These are phyloP conservation scores for Vesta saturnalis DNA, from an alignment of 2,888 invertebrate species.

Conservation along the genomic window DNA sequence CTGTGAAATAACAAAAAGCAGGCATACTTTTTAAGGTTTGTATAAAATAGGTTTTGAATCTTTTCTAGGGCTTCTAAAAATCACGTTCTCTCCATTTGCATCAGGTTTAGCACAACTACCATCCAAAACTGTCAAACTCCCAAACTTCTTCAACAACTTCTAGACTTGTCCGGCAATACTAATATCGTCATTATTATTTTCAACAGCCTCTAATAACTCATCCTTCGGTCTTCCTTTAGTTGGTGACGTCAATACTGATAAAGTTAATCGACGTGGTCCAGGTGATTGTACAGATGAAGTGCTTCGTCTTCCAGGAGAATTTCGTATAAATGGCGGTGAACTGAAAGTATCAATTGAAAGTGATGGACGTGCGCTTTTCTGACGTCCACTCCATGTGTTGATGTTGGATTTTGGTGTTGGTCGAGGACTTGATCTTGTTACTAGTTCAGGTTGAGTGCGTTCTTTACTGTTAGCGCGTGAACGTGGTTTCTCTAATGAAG, in stretches of 20 bases:
- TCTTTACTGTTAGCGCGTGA: constrained; percentile 63
- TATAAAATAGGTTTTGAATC: constrained; percentile 60
- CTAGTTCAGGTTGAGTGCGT: constrained; percentile 57
- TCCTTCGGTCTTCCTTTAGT: constrained; percentile 73
- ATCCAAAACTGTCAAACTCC: constrained; percentile 68
- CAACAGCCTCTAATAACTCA: constrained; percentile 77
- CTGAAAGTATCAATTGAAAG: constrained; percentile 73
- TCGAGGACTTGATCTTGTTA: constrained; percentile 60
- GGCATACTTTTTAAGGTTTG: constrained; percentile 20
- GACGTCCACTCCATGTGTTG: constrained; percentile 81
- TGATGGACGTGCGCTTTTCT: constrained; percentile 62
- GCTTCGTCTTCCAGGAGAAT: constrained; percentile 60
- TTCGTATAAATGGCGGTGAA: constrained; percentile 50
- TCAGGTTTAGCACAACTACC: constrained; percentile 63
- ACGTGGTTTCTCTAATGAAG: constrained; percentile 63
- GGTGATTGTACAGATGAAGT: constrained; percentile 60
- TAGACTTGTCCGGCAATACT: constrained; percentile 80
- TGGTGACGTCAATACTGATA: constrained; percentile 71
- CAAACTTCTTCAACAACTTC: constrained; percentile 71
- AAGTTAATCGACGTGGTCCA: constrained; percentile 62
- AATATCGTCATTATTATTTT: constrained; percentile 77
- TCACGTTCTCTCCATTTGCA: constrained; percentile 46
- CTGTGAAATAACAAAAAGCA: too few relatives aligned
- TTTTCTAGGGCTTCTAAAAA: constrained; percentile 63
- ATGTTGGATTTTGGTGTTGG: constrained; percentile 65